phyloP scores from a whole-genome alignment of 2,888 invertebrate genomes.

The Cerastis leucographa region DNA sequence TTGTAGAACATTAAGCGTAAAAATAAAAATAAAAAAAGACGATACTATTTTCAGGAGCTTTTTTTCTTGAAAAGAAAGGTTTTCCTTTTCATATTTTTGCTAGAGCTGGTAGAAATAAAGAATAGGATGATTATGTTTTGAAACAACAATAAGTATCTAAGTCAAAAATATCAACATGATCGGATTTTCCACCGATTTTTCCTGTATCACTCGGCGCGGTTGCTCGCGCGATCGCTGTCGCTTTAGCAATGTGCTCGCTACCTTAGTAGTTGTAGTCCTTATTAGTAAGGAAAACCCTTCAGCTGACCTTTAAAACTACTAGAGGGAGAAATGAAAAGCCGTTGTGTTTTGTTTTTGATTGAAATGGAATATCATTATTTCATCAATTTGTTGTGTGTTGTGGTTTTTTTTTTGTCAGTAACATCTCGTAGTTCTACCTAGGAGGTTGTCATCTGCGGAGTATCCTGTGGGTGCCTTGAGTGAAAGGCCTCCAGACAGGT shows the following conservation, averaged over 20 bases:
- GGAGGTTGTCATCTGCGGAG: too few species aligned
- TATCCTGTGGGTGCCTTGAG: too few species aligned
- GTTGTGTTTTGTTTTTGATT: constrained; percentile 4
- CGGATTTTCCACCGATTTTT: neutral
- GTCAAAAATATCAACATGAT: neutral
- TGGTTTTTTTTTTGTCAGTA: too few species aligned
- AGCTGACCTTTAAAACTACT: constrained; percentile 13
- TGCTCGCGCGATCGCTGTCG: constrained; percentile 3
- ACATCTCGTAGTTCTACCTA: too few species aligned
- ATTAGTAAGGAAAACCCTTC: constrained; percentile 28
- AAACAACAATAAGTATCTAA: neutral
- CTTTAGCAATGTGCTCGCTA: constrained; percentile 15
- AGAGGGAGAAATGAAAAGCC: constrained; percentile 2
- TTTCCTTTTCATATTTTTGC: neutral
- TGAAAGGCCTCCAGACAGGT: too few species aligned
- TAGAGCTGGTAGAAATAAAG: neutral
- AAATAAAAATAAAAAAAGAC: too few species aligned
- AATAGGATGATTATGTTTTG: neutral
- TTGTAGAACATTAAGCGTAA: neutral
- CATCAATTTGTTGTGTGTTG: too few species aligned
- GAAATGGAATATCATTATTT: neutral
- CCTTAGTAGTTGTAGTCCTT: too few species aligned
- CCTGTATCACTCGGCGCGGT: neutral
- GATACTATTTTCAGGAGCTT: neutral
- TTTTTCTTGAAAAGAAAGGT: neutral